Evolutionary conservation across 1,140 invertebrate species (phyloP).

Genomic region (Eriocheir sinensis): DNA sequence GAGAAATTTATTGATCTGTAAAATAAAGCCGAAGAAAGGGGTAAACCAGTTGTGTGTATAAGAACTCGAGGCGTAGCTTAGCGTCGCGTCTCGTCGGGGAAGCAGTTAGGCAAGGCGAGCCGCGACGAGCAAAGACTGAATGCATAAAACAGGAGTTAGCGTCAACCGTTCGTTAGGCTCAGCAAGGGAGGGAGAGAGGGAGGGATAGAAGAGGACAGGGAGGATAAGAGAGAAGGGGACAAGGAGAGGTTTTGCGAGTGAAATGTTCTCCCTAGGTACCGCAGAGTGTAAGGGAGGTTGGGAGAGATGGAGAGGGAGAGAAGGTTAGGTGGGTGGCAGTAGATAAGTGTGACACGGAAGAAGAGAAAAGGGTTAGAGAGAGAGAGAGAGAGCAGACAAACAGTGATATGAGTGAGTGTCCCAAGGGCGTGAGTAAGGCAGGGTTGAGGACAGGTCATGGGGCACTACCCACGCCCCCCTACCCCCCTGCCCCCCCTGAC

Average conservation of each 20-base stretch:
- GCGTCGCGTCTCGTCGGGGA: background rate
- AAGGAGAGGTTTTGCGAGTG: background rate
- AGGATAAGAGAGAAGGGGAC: background rate
- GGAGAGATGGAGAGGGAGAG: background rate
- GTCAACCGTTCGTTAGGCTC: conserved; percentile 7
- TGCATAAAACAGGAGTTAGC: conserved; percentile 26
- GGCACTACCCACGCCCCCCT: background rate
- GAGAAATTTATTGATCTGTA: conserved; percentile 16
- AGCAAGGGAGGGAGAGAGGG: background rate
- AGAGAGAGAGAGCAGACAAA: background rate
- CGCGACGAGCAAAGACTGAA: background rate
- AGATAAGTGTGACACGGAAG: background rate
- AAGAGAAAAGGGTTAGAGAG: too few relatives aligned
- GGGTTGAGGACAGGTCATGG: background rate
- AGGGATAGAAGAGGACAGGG: background rate
- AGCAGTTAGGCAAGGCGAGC: background rate
- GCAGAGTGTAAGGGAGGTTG: background rate
- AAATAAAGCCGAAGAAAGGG: conserved; percentile 25
- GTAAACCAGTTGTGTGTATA: conserved; percentile 2
- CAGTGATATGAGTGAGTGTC: background rate
- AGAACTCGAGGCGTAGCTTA: background rate
- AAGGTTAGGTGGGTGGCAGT: background rate
- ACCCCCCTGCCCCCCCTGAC: background rate
- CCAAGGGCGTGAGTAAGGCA: background rate
- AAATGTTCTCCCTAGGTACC: background rate